These are phyloP conservation scores for Galeopsomyia nigrocyanea DNA, from an alignment of 2,888 invertebrate species.

Conservation along the genomic window DNA sequence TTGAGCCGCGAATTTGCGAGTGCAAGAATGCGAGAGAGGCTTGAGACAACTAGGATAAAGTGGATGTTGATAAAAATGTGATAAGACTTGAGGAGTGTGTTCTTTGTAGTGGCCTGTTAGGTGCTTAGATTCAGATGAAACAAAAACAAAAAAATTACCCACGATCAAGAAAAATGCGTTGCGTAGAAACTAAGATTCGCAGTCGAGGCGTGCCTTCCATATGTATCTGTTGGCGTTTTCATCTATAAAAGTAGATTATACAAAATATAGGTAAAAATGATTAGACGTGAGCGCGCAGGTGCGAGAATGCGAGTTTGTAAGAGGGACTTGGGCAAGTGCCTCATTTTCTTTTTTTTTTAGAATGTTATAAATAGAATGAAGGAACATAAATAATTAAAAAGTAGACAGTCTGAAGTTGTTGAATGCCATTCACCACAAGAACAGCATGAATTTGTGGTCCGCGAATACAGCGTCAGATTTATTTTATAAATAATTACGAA, in stretches of 20 bases:
- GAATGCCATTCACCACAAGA: conserved; percentile 54
- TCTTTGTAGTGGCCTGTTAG: conserved; percentile 68
- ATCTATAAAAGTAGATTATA: conserved; percentile 55
- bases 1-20: conserved; percentile 5
- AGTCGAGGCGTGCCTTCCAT: conserved; percentile 69
- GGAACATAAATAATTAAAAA: conserved; percentile 47
- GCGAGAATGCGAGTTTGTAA: conserved; percentile 44
- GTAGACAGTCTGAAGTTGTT: conserved; percentile 58
- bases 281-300: conserved; percentile 38
- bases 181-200: conserved; percentile 63
- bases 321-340: conserved; percentile 64
- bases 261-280: conserved; percentile 42
- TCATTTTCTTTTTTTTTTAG: conserved; percentile 60
- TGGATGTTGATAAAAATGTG: conserved; percentile 62
- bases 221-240: conserved; percentile 67
- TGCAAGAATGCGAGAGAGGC: conserved; percentile 13
- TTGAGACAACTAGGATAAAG: background rate
- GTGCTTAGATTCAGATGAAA: conserved; percentile 61
- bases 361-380: conserved; percentile 48
- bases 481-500: conserved; percentile 44
- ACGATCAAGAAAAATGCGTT: conserved; percentile 52
- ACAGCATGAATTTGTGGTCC: conserved; percentile 27
- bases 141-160: conserved; percentile 50
- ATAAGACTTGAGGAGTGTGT: conserved; percentile 66
- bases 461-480: conserved; percentile 33